Base-by-base conservation (phyloP, 2,888 invertebrate genomes). In the Digitonthophagus gazella region DNA sequence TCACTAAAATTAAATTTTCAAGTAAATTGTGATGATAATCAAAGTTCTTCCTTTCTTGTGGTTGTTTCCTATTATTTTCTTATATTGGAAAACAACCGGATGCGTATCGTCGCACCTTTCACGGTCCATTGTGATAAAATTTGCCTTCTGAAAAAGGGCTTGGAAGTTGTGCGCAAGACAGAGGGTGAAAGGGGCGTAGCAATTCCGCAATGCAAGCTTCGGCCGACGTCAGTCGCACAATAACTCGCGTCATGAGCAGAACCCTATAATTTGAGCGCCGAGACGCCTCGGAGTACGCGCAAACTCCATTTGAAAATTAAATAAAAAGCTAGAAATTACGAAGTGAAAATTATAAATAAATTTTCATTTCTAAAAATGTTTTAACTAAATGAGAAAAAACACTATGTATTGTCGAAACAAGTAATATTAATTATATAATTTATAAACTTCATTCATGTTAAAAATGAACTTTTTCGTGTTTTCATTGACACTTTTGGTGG, bases 381-480 rank as follows among this genome's bases (percentile, higher is more conserved):
- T n/a, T n/a, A n/a, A n/a, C n/a, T n/a, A n/a, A n/a, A n/a, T n/a
- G n/a, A n/a, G n/a, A n/a, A n/a, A n/a, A n/a, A n/a, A n/a, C n/a
- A n/a, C n/a, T n/a, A n/a, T n/a, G 44, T 11, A 22, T 18, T 18
- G 44, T n/a, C n/a, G 4, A n/a, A n/a, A 64, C 0, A n/a, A 67
- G n/a, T 58, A 58, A 57, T 11, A 58, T 66, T 67, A 20, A 20
- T 4, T 6, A 19, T 2, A 15, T 57, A 20, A 15, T 44, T 64
- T 44, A 8, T 44, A n/a, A n/a, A n/a, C n/a, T n/a, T n/a, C n/a
- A 56, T 44, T 8, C 22, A 72, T 67, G 68, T 22, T 70, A 67
- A 77, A 74, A 68, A 82, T 81, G 81, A 77, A 78, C 73, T 75
- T 78, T 67, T 77, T 79, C 68, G 78, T 79, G 68, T 77, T 82